phyloP scores from a whole-genome alignment of 2,797 vertebrate species.

The Avahi laniger region DNA sequence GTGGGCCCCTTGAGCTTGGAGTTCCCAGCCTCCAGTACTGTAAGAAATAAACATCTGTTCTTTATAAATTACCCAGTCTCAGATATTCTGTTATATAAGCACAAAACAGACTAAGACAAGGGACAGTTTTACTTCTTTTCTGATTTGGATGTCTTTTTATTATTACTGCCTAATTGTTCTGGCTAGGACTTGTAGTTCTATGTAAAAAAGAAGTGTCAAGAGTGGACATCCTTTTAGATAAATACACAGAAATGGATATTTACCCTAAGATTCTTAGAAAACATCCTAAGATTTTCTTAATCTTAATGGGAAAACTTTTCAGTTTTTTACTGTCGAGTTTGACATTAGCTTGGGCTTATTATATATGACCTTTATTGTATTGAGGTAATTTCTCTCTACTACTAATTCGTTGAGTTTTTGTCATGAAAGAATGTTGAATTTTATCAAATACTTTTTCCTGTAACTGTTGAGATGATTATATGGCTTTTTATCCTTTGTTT shows the following conservation, averaged over 20 bases:
- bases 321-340: background rate
- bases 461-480: background rate
- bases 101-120: background rate
- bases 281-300: background rate
- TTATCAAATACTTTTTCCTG: background rate
- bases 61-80: background rate
- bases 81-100: background rate
- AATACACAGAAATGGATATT: no score
- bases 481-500: background rate
- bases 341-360: background rate
- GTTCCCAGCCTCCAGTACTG: background rate
- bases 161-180: background rate
- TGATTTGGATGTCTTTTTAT: background rate
- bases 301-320: background rate
- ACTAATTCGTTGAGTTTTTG: background rate
- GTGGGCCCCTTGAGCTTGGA: background rate
- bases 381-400: background rate
- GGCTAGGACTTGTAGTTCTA: background rate
- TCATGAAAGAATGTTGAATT: background rate
- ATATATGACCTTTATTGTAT: background rate
- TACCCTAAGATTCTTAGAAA: background rate
- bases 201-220: background rate
- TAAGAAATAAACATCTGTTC: background rate
- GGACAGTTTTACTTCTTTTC: background rate
- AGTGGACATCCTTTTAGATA: background rate